Percentiles rank a stretch among this genome's conserved stretches.
Conservation (phyloP, 2,888 invertebrate species). For the Melieria picta region DNA sequence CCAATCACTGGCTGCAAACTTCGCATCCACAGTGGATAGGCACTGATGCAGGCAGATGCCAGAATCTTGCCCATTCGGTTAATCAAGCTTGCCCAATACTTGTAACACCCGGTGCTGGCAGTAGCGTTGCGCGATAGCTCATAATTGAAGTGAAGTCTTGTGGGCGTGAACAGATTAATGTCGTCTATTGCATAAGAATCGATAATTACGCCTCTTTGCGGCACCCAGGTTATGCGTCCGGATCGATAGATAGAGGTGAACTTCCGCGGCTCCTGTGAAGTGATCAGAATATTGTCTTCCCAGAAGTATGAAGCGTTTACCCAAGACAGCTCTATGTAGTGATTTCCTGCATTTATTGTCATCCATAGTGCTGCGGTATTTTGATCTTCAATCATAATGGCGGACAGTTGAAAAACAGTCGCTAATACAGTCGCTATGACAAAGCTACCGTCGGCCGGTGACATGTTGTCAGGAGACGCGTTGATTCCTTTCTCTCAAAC, state of each 20-base stretch:
- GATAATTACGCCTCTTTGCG: conserved; percentile 53
- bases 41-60: conserved; percentile 67
- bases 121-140: conserved; percentile 56
- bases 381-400: conserved; percentile 38
- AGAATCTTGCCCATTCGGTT: conserved; percentile 57
- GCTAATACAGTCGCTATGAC: too few relatives aligned
- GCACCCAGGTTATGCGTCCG: conserved; percentile 49
- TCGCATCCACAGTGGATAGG: conserved; percentile 72
- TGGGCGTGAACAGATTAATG: conserved; percentile 59
- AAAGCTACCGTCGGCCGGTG: too few relatives aligned
- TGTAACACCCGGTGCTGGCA: conserved; percentile 58
- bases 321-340: conserved; percentile 64
- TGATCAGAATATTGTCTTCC: conserved; percentile 59
- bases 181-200: conserved; percentile 54
- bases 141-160: conserved; percentile 61
- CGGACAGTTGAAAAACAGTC: conserved; percentile 37
- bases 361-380: conserved; percentile 51
- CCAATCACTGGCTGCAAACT: conserved; percentile 67
- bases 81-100: conserved; percentile 64
- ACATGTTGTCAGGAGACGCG: too few relatives aligned
- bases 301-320: conserved; percentile 54
- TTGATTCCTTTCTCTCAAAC: too few relatives aligned
- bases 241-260: conserved; percentile 52
- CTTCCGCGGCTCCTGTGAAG: conserved; percentile 54
- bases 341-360: conserved; percentile 62